Conservation (phyloP, 2,113 vertebrate genomes). For the Nannobrachium achirus region DNA sequence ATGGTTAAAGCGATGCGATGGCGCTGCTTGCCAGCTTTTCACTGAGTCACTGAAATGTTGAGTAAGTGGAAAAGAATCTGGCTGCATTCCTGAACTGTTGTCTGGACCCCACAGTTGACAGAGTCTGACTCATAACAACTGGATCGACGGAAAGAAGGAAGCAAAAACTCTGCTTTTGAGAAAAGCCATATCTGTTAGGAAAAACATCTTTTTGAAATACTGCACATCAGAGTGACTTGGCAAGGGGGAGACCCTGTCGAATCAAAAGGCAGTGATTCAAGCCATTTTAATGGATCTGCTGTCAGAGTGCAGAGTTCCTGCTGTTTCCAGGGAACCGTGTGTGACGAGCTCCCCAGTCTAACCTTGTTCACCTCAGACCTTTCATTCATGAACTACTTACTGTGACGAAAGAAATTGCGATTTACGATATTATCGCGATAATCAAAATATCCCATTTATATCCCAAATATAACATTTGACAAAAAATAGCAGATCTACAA, state of each 20-base stretch:
- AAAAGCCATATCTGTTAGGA: slow-evolving; percentile 7
- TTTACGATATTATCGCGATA: too few relatives aligned
- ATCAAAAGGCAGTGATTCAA: too few relatives aligned
- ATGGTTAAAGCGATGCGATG: slow-evolving; percentile 30
- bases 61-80: slow-evolving; percentile 28
- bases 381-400: neutral
- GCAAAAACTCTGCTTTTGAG: neutral
- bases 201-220: slow-evolving; percentile 1
- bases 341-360: slow-evolving; percentile 14
- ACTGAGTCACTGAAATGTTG: slow-evolving; percentile 46
- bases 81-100: slow-evolving; percentile 25
- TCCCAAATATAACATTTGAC: too few relatives aligned
- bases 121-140: neutral
- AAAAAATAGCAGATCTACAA: too few relatives aligned
- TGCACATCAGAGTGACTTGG: neutral
- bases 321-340: neutral
- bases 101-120: slow-evolving; percentile 45
- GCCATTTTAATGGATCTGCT: too few relatives aligned
- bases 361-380: slow-evolving; percentile 45
- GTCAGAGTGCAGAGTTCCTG: neutral
- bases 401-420: too few relatives aligned
- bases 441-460: too few relatives aligned
- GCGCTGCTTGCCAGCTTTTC: slow-evolving; percentile 23
- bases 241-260: slow-evolving; percentile 1
- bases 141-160: slow-evolving; percentile 6